Evolutionary conservation across 2,888 invertebrate species (phyloP).

Genomic region (Arrhopalites spinosus): DNA sequence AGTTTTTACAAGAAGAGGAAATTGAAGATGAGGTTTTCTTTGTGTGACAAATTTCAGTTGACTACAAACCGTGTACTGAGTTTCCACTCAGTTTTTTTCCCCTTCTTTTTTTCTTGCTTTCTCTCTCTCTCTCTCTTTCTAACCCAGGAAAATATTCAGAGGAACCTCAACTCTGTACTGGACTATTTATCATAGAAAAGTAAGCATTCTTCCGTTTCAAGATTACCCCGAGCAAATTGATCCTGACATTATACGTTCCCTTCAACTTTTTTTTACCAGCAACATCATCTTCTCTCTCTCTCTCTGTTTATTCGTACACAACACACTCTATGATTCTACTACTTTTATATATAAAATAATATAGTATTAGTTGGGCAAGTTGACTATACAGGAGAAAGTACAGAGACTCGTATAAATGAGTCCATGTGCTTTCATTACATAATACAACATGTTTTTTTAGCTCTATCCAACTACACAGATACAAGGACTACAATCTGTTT

Average conservation of each 20-base stretch:
- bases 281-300: too few species aligned
- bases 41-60: conserved; percentile 13
- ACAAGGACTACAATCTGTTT: too few species aligned
- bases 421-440: too few species aligned
- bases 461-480: too few species aligned
- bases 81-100: not conserved
- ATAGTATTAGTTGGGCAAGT: too few species aligned
- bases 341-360: too few species aligned
- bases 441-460: too few species aligned
- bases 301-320: too few species aligned
- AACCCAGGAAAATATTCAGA: not conserved
- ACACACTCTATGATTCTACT: too few species aligned
- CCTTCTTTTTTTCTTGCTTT: not conserved
- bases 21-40: conserved; percentile 6
- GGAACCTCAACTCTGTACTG: not conserved
- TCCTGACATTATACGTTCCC: not conserved
- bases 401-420: too few species aligned
- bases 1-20: conserved; percentile 2
- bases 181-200: conserved; percentile 3
- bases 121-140: not conserved
- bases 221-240: conserved; percentile 6
- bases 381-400: too few species aligned
- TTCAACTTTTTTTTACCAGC: too few species aligned
- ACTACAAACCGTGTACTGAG: not conserved
- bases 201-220: not conserved